Conservation (phyloP, 2,888 invertebrate genomes). For the Apamea sordens region DNA sequence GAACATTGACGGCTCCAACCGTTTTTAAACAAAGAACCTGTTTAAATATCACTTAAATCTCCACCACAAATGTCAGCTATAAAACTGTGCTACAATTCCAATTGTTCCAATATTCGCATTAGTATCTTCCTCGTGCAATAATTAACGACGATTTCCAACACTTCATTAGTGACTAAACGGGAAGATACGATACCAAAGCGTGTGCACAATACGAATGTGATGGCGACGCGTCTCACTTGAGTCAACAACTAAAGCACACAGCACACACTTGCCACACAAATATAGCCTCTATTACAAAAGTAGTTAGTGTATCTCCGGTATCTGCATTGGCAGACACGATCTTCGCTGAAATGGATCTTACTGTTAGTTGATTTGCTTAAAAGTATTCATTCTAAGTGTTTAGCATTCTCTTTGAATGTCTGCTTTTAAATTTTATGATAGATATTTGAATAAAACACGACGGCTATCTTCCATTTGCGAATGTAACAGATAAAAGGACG, state of each 20-base stretch:
- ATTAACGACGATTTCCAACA: slow-evolving; percentile 48
- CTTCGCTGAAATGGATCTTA: slow-evolving; percentile 36
- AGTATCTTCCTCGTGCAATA: slow-evolving; percentile 44
- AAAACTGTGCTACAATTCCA: slow-evolving; percentile 20
- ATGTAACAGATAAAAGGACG: neutral
- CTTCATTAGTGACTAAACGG: slow-evolving; percentile 53
- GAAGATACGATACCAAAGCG: slow-evolving; percentile 43
- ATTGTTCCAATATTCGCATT: slow-evolving; percentile 38
- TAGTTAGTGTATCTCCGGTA: neutral
- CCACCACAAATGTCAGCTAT: neutral
- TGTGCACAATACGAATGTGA: slow-evolving; percentile 49
- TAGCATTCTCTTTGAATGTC: slow-evolving; percentile 24
- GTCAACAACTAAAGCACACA: slow-evolving; percentile 51
- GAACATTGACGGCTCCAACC: neutral
- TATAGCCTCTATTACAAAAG: slow-evolving; percentile 24
- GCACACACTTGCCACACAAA: slow-evolving; percentile 28
- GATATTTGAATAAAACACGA: slow-evolving; percentile 14
- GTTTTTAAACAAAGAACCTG: neutral
- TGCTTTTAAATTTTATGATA: slow-evolving; percentile 19
- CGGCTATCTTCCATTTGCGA: slow-evolving; percentile 3
- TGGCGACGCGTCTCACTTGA: slow-evolving; percentile 62
- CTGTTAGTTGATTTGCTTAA: slow-evolving; percentile 48
- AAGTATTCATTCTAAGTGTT: slow-evolving; percentile 36
- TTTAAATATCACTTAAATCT: slow-evolving; percentile 7
- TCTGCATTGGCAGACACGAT: slow-evolving; percentile 32